Base-by-base conservation (phyloP, 2,113 vertebrate species). In the Scalopus aquaticus region DNA sequence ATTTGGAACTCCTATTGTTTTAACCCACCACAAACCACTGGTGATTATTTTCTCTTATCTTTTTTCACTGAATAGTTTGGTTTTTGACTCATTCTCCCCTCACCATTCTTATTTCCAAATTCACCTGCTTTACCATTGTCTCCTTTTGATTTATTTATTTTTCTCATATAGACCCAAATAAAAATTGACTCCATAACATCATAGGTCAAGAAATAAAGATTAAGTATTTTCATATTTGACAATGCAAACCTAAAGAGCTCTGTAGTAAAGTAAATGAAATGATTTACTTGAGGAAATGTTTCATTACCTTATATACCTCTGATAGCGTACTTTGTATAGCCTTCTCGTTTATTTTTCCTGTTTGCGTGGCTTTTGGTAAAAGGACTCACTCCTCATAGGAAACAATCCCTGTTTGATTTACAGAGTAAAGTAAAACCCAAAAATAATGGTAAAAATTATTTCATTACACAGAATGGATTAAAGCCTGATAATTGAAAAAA, bases 321-420 rank as follows among this genome's bases (percentile, higher is more conserved):
- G 9, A 35, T 4, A 56, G 2, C 6, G 15, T 44, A 17, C 20
- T 79, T 28, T 39, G 42, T 28, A 30, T 24, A 20, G 11, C 0
- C 22, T 37, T 35, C 39, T 70, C 6, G 1, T 35, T 42, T 24
- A 6, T 73, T 42, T 8, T n/a, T 24, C 15, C 9, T 19, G 4
- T 72, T 6, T 70, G 7, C 76, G 2, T 85, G 3, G 0, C 58
- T 89, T 91, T 90, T 4, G 1, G 13, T 39, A 9, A 2, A 58
- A 0, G 0, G 8, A n/a, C 17, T 30, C 51, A 26, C 1, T 85
- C 4, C 9, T 58, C 15, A 49, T 0, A 56, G 2, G 9, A 69
- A 64, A 12, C 12, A 60, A 30, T 1, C 15, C 16, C 5, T 58
- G 13, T 0, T 64, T 90, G 13, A 62, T 44, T 58, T 56, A 56